Evolutionary conservation across 2,888 invertebrate genomes (phyloP).

Genomic region (Macrophya annulata): DNA sequence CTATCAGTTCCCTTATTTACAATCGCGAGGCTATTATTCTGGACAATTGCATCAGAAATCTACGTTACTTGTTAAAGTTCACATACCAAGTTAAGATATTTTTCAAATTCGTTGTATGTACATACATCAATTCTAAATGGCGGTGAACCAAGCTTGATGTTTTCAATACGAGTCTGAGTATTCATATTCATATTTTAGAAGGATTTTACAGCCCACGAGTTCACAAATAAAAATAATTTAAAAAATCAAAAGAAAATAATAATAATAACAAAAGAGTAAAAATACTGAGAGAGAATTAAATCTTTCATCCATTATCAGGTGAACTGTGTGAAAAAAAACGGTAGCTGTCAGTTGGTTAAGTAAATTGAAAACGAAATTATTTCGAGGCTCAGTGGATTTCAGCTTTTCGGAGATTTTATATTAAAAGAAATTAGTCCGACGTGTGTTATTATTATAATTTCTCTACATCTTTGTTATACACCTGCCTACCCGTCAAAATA

Average conservation of each 20-base stretch:
- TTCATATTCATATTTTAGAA: background rate
- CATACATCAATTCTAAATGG: background rate
- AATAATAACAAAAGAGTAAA: background rate
- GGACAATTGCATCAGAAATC: background rate
- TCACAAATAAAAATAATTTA: background rate
- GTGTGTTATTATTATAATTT: background rate
- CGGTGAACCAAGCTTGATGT: background rate
- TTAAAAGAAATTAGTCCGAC: background rate
- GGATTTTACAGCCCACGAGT: background rate
- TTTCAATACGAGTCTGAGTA: background rate
- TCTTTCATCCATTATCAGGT: no score
- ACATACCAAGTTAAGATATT: background rate
- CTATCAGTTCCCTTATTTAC: background rate
- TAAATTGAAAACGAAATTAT: constrained; percentile 7
- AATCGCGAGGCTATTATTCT: background rate
- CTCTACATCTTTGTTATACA: background rate
- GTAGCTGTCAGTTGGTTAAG: background rate
- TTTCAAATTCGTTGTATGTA: background rate
- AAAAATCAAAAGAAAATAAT: no score
- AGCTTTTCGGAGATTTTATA: background rate
- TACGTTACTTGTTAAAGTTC: background rate
- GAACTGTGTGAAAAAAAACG: background rate
- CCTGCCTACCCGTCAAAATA: background rate
- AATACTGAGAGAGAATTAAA: background rate
- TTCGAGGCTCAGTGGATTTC: background rate